phyloP scores from a whole-genome alignment of 1,140 invertebrate genomes.

The Himalopsyche phryganea region DNA sequence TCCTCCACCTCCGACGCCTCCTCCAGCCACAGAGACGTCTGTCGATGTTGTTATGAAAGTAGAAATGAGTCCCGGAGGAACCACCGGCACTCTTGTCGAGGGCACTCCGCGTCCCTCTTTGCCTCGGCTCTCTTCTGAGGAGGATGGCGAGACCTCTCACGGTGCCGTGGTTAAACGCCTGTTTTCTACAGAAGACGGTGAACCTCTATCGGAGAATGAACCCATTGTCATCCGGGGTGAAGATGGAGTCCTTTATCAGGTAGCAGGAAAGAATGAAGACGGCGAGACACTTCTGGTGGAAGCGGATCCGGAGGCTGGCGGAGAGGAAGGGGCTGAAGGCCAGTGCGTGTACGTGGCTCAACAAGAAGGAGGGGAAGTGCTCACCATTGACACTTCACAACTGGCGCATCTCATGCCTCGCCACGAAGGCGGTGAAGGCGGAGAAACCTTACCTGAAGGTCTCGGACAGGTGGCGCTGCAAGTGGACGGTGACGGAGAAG shows the following conservation, averaged over 20 bases:
- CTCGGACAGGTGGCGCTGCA: conserved; percentile 52
- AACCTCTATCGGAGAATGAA: conserved; percentile 45
- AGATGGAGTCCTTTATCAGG: conserved; percentile 64
- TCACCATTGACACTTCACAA: conserved; percentile 46
- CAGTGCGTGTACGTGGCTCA: conserved; percentile 32
- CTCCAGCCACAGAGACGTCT: conserved; percentile 31
- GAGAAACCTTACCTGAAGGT: conserved; percentile 28
- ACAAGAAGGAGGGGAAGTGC: conserved; percentile 39
- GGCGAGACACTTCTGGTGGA: conserved; percentile 70
- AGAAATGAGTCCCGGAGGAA: conserved; percentile 65
- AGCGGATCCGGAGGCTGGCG: conserved; percentile 65
- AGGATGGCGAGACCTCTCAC: conserved; percentile 48
- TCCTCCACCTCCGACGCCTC: conserved; percentile 39
- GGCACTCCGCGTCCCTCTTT: conserved; percentile 46
- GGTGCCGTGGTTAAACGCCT: conserved; percentile 46
- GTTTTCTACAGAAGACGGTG: conserved; percentile 41
- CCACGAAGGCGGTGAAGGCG: conserved; percentile 28
- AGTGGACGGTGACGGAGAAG: conserved; percentile 56
- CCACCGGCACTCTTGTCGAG: conserved; percentile 59
- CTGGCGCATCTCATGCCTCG: conserved; percentile 48
- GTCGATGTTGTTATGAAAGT: conserved; percentile 45
- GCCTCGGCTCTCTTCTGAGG: conserved; percentile 49
- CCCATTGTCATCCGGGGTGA: conserved; percentile 66
- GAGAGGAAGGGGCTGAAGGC: conserved; percentile 58
- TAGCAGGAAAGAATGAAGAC: conserved; percentile 72